Evolutionary conservation across 1,140 invertebrate species (phyloP).

Genomic region (Gerris buenoi): DNA sequence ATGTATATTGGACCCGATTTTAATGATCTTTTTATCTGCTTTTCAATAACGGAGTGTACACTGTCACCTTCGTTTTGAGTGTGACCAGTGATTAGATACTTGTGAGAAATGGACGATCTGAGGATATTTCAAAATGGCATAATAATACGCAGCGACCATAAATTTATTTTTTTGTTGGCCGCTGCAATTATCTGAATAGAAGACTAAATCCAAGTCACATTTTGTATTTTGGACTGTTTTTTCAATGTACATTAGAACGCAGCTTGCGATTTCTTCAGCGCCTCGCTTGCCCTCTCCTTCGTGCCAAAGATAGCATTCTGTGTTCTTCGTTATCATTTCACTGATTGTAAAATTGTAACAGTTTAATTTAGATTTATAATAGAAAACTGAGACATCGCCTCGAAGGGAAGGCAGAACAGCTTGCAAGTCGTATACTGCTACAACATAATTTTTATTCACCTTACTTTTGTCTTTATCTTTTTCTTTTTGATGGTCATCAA

Average conservation of each 20-base stretch:
- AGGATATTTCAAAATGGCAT: slow-evolving; percentile 9
- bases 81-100: slow-evolving; percentile 16
- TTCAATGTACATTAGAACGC: background rate
- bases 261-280: slow-evolving; percentile 17
- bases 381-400: slow-evolving; percentile 7
- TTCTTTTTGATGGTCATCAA: slow-evolving; percentile 6
- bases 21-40: background rate
- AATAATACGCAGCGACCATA: slow-evolving; percentile 9
- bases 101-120: slow-evolving; percentile 16
- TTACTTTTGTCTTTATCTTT: background rate
- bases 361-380: slow-evolving; percentile 9
- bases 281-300: slow-evolving; percentile 20
- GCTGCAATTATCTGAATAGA: slow-evolving; percentile 2
- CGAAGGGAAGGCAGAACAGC: background rate
- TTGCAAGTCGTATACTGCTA: background rate
- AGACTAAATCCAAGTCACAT: background rate
- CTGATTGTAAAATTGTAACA: slow-evolving; percentile 15
- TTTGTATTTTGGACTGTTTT: background rate
- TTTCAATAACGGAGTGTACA: slow-evolving; percentile 7
- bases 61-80: slow-evolving; percentile 17
- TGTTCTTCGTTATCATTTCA: background rate
- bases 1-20: slow-evolving; percentile 7
- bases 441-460: background rate
- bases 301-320: slow-evolving; percentile 7
- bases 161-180: background rate